A percentile compares a stretch with the other conserved stretches of the same genome.
Evolutionary conservation across 2,888 invertebrate genomes (phyloP).

Genomic region (Gastracanthus pulcherrimus): DNA sequence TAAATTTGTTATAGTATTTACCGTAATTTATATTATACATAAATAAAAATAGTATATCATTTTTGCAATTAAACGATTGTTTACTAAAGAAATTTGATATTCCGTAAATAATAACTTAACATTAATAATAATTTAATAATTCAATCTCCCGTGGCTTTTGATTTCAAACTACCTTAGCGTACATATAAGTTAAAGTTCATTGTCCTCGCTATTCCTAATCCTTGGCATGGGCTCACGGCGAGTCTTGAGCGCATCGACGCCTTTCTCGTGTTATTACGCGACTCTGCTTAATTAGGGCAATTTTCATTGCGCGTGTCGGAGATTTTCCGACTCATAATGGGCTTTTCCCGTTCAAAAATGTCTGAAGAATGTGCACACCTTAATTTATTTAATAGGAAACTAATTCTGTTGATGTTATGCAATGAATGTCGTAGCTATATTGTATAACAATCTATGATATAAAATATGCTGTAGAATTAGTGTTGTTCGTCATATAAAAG

Average conservation of each 20-base stretch:
- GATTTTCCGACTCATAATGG: constrained; percentile 18
- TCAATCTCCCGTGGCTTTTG: too few species aligned
- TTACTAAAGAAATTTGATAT: too few species aligned
- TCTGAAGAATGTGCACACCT: background rate
- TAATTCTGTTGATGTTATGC: background rate
- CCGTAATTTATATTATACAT: too few species aligned
- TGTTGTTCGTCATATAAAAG: background rate
- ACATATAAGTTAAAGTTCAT: background rate
- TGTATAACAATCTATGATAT: background rate
- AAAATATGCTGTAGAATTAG: background rate
- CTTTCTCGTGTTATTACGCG: constrained; percentile 46
- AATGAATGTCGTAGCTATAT: background rate
- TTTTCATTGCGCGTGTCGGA: constrained; percentile 31
- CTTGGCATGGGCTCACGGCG: constrained; percentile 4
- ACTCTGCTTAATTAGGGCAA: constrained; percentile 45
- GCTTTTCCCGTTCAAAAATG: background rate
- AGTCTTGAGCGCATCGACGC: constrained; percentile 41
- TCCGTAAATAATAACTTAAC: too few species aligned
- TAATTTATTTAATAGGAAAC: background rate
- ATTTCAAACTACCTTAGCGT: too few species aligned
- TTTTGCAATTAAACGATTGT: too few species aligned
- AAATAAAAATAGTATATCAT: too few species aligned
- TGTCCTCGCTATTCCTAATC: constrained; percentile 23
- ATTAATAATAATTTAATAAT: too few species aligned
- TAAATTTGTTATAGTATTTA: too few species aligned